These are phyloP conservation scores for Sebastes schlegelii DNA, from an alignment of 2,113 vertebrate genomes.

Conservation along the genomic window DNA sequence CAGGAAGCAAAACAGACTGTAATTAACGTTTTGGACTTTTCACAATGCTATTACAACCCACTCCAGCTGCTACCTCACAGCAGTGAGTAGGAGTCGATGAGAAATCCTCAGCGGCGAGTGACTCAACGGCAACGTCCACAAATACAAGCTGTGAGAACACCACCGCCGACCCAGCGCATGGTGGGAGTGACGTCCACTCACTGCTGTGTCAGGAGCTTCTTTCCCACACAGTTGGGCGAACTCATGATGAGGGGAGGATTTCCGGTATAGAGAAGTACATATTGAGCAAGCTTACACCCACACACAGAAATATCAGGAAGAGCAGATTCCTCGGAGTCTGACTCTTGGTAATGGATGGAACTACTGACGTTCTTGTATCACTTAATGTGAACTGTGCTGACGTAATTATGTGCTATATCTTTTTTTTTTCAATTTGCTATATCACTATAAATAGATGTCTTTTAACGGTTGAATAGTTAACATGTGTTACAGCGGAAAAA, in stretches of 20 bases:
- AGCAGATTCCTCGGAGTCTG: slow-evolving; percentile 46
- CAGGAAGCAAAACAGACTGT: background rate
- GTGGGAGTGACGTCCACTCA: slow-evolving; percentile 40
- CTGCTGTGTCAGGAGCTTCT: slow-evolving; percentile 54
- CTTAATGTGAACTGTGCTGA: slow-evolving; percentile 26
- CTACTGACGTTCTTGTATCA: slow-evolving; percentile 6
- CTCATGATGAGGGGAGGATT: slow-evolving; percentile 30
- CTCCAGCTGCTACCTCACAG: slow-evolving; percentile 17
- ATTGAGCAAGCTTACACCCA: slow-evolving; percentile 26
- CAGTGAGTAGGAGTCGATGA: slow-evolving; percentile 32
- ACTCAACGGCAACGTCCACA: slow-evolving; percentile 40
- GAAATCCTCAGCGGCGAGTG: slow-evolving; percentile 10
- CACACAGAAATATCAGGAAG: slow-evolving; percentile 28
- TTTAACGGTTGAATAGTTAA: slow-evolving; percentile 4
- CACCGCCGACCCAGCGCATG: slow-evolving; percentile 41
- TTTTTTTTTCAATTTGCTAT: background rate
- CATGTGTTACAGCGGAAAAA: slow-evolving; percentile 23
- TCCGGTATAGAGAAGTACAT: slow-evolving; percentile 47
- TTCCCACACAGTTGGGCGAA: slow-evolving; percentile 54
- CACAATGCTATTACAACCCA: background rate
- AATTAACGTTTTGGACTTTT: slow-evolving; percentile 29
- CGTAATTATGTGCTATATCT: background rate
- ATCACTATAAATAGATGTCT: background rate
- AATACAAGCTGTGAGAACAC: slow-evolving; percentile 58
- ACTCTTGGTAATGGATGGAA: slow-evolving; percentile 18